These are phyloP conservation scores for Chloroceryle inda DNA, from an alignment of 2,797 vertebrate species.

Conservation along the genomic window DNA sequence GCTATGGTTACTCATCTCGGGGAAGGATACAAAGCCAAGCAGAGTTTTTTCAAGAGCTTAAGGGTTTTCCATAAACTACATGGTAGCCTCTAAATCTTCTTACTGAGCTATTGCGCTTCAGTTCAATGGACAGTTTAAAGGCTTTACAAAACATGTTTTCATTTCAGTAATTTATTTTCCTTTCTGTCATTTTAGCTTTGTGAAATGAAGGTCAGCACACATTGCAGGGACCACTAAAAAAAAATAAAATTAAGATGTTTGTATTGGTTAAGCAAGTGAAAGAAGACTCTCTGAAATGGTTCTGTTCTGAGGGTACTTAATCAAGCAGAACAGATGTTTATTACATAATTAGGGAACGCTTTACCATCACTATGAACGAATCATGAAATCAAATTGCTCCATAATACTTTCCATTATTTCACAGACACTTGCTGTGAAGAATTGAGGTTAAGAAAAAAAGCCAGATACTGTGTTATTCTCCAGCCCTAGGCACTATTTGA, in stretches of 20 bases:
- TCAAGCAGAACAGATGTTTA: slow-evolving; percentile 66
- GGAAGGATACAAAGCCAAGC: slow-evolving; percentile 27
- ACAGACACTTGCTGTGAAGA: slow-evolving; percentile 45
- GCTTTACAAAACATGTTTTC: slow-evolving; percentile 37
- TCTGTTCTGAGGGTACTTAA: slow-evolving; percentile 49
- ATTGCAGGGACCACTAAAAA: neutral
- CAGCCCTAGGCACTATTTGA: neutral
- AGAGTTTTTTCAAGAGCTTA: neutral
- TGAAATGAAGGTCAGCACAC: slow-evolving; percentile 31
- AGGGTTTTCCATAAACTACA: slow-evolving; percentile 28
- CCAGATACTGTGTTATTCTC: neutral
- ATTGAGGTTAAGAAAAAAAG: neutral
- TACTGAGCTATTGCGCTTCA: slow-evolving; percentile 28
- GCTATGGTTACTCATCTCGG: neutral
- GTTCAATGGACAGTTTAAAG: slow-evolving; percentile 38
- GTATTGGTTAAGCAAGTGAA: slow-evolving; percentile 29
- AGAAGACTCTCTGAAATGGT: neutral
- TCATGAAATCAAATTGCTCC: slow-evolving; percentile 54
- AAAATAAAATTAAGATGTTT: slow-evolving; percentile 25
- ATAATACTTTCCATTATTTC: slow-evolving; percentile 59
- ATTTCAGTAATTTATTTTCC: slow-evolving; percentile 54
- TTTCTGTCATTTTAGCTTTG: slow-evolving; percentile 38
- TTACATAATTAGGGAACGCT: slow-evolving; percentile 48
- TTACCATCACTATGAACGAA: slow-evolving; percentile 41
- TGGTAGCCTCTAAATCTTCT: slow-evolving; percentile 22